phyloP scores from a whole-genome alignment of 2,888 invertebrate genomes.

The Zele albiditarsus region DNA sequence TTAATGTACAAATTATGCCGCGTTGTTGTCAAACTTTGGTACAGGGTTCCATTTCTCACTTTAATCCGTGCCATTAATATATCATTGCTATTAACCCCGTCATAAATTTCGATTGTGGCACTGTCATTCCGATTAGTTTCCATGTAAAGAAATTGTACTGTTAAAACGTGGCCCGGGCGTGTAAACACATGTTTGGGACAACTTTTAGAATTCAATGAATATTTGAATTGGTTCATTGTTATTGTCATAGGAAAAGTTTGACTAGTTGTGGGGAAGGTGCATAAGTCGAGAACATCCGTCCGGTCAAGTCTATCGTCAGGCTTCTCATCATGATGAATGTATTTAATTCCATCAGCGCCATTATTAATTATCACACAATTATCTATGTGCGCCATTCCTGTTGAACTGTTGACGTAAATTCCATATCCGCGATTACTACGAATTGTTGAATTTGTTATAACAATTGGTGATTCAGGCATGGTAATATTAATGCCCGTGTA shows the following conservation, averaged over 20 bases:
- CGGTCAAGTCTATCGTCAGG: constrained; percentile 84
- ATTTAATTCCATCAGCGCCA: constrained; percentile 92
- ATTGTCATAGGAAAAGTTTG: constrained; percentile 92
- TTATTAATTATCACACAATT: constrained; percentile 87
- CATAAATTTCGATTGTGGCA: constrained; percentile 84
- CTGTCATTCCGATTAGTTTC: constrained; percentile 84
- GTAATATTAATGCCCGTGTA: constrained; percentile 95
- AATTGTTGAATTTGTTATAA: constrained; percentile 87
- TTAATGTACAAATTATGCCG: constrained; percentile 86
- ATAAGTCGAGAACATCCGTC: constrained; percentile 87
- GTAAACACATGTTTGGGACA: constrained; percentile 86
- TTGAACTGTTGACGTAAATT: constrained; percentile 90
- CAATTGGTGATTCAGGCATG: constrained; percentile 85
- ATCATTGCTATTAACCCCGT: constrained; percentile 83
- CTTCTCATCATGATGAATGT: constrained; percentile 86
- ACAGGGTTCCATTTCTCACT: constrained; percentile 89
- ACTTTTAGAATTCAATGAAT: constrained; percentile 80
- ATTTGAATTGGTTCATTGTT: constrained; percentile 86
- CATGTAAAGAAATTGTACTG: constrained; percentile 89
- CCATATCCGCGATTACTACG: constrained; percentile 90
- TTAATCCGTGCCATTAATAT: constrained; percentile 81
- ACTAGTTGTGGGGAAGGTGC: constrained; percentile 86
- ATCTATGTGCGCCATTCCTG: constrained; percentile 85
- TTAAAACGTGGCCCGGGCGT: constrained; percentile 85
- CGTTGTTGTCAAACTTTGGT: constrained; percentile 90